A percentile compares a stretch with the other conserved stretches of the same genome.
These are phyloP conservation scores for Tenthredo scrophulariae DNA, from an alignment of 2,888 invertebrate species.

Conservation along the genomic window DNA sequence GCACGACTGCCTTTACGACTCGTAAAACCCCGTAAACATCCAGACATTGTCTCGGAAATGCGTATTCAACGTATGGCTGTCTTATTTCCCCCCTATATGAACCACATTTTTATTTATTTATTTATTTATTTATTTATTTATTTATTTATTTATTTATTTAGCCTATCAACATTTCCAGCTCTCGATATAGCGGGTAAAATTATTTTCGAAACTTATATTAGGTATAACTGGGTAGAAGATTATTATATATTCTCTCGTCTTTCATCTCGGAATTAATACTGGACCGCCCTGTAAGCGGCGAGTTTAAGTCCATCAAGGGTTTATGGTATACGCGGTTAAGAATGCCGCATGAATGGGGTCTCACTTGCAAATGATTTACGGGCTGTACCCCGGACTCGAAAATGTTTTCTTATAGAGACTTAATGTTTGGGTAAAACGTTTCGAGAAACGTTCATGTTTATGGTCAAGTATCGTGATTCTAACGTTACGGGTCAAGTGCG, in stretches of 20 bases:
- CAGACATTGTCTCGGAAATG: slow-evolving; percentile 60
- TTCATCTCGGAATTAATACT: slow-evolving; percentile 17
- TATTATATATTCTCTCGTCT: neutral
- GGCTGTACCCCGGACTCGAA: slow-evolving; percentile 34
- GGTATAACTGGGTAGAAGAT: neutral
- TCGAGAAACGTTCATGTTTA: slow-evolving; percentile 33
- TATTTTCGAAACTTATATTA: neutral
- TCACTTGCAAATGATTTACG: slow-evolving; percentile 49
- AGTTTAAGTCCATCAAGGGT: slow-evolving; percentile 24
- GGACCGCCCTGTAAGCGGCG: slow-evolving; percentile 35
- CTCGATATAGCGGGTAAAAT: neutral
- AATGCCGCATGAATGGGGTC: slow-evolving; percentile 38
- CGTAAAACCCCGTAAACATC: slow-evolving; percentile 74
- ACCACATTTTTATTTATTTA: neutral
- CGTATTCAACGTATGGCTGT: slow-evolving; percentile 34
- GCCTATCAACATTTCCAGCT: no score
- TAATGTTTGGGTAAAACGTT: slow-evolving; percentile 46
- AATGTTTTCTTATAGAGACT: slow-evolving; percentile 48
- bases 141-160: no score
- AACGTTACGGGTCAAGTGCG: slow-evolving; percentile 19
- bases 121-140: no score
- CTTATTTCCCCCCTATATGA: neutral
- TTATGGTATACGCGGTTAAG: slow-evolving; percentile 5
- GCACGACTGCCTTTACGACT: slow-evolving; percentile 77
- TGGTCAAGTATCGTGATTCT: slow-evolving; percentile 35